A percentile compares a stretch with the other conserved stretches of the same genome.
Conservation (phyloP, 2,113 vertebrate genomes). For the Aptenodytes forsteri region DNA sequence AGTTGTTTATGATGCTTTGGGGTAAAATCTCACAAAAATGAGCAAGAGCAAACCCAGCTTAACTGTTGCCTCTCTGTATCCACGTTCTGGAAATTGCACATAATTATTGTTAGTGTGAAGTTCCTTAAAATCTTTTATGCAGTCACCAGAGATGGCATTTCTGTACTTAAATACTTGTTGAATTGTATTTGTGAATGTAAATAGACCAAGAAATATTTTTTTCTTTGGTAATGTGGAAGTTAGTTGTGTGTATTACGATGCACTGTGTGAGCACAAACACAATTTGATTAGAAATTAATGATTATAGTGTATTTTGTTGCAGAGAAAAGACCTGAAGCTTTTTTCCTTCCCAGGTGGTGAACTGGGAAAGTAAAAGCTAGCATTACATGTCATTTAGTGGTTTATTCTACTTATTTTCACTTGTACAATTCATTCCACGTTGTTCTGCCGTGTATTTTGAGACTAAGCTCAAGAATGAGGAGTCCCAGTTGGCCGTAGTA, state of each 20-base stretch:
- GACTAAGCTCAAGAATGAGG: not conserved
- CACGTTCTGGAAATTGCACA: fast-evolving
- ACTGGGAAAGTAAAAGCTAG: not conserved
- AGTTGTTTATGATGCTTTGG: not conserved
- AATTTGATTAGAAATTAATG: not conserved
- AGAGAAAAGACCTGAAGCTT: not conserved
- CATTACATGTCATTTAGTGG: fast-evolving
- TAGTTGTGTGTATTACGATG: fast-evolving
- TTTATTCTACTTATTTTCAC: not conserved
- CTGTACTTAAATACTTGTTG: not conserved
- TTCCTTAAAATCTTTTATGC: fast-evolving
- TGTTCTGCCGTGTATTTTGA: not conserved
- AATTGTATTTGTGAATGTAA: not conserved
- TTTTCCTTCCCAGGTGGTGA: not conserved
- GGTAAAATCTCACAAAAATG: fast-evolving
- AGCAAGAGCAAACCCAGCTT: not conserved
- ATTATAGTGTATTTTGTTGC: not conserved
- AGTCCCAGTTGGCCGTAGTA: not conserved
- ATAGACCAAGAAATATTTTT: too few species aligned
- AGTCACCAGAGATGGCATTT: not conserved
- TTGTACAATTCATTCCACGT: fast-evolving
- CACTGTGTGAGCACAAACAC: not conserved
- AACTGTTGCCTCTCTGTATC: not conserved
- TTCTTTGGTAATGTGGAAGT: too few species aligned
- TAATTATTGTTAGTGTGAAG: not conserved